Base-by-base conservation (phyloP, 2,797 vertebrate genomes). In the Ceyx erithaca region DNA sequence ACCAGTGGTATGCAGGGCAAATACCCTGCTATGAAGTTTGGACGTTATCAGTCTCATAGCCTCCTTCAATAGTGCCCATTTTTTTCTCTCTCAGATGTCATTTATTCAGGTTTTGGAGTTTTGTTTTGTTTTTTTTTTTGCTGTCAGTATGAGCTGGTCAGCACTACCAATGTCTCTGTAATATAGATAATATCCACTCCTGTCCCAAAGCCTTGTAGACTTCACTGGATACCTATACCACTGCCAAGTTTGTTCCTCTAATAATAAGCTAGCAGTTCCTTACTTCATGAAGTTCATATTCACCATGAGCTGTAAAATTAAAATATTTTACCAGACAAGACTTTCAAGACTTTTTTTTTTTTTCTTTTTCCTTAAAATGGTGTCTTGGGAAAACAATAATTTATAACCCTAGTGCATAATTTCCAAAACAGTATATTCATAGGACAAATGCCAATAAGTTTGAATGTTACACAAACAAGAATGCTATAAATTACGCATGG, bases 351-450 rank as follows among this genome's bases (percentile, higher is more conserved):
- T 63, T 90, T 30, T 41, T 55, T 30, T 52, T 81, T 92, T 87
- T 40, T 40, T 37, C 37, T 37, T 37, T 40, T 57, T 48, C 12
- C 45, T 80, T 89, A 19, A 91, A 92, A 84, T 79, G 46, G 73
- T 80, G 41, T 63, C 68, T 80, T 92, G 95, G 92, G 93, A 96
- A 95, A 96, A 95, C 92, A 90, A 71, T 92, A 84, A 96, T 97
- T 96, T 97, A 96, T 84, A 94, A 86, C 88, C 79, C 40, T 8
- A 46, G 62, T 92, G 85, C 90, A 49, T 91, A 89, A 96, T 96
- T 96, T 97, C 91, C 92, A 96, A 94, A 96, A 46, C 84, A 94
- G 96, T 97, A 97, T 97, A 90, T 97, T 95, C 82, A n/a, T 97
- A 97, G 97, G 97, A 96, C 92, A 95, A 86, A 95, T 94, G 97